Percentiles rank a stretch among this genome's conserved stretches.
Evolutionary conservation across 2,113 vertebrate species (phyloP).

Genomic region (Chauna torquata): DNA sequence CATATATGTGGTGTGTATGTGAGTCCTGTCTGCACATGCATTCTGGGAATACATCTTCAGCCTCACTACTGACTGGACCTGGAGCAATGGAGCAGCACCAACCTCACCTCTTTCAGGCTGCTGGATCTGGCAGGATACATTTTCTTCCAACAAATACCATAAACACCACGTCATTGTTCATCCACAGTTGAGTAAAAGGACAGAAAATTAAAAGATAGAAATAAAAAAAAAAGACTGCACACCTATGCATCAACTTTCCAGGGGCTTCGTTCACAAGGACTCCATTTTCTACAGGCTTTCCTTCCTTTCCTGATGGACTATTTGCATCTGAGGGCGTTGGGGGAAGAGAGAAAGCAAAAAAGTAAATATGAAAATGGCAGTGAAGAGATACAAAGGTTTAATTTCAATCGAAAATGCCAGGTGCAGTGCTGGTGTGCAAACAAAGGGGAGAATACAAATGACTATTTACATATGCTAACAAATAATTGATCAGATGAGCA

Average conservation of each 20-base stretch:
- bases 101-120: neutral
- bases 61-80: neutral
- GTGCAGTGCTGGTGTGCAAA: neutral
- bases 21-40: accelerated
- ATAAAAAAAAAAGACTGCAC: neutral
- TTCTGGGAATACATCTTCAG: neutral
- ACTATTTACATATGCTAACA: neutral
- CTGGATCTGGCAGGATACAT: accelerated
- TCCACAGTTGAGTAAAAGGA: neutral
- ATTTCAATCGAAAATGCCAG: neutral
- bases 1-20: too few species aligned
- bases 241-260: conserved; percentile 69
- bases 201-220: too few species aligned
- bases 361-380: neutral
- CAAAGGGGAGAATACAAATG: neutral
- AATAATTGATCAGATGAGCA: neutral
- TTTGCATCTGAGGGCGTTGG: conserved; percentile 47
- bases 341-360: neutral
- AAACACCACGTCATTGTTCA: neutral
- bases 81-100: neutral
- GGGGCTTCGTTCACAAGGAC: conserved; percentile 52
- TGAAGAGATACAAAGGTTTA: neutral
- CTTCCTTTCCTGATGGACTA: conserved; percentile 65
- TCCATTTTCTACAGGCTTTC: conserved; percentile 81
- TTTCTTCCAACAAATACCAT: neutral